Base-by-base conservation (phyloP, 2,888 invertebrate genomes). In the Phengaris arion region DNA sequence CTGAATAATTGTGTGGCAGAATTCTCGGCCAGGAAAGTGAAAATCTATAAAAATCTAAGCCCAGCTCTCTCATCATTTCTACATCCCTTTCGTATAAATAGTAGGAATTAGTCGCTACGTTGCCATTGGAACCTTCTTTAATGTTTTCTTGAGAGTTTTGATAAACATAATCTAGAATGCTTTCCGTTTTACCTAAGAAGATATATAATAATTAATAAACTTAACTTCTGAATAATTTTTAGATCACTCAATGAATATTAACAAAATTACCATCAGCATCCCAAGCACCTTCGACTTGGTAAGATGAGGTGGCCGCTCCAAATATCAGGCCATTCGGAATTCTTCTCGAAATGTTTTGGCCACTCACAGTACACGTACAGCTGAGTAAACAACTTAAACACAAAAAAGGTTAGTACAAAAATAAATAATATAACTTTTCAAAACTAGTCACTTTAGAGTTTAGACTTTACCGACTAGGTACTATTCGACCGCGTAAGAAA, bases 11-110 rank as follows among this genome's bases (percentile, higher is more conserved):
- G 74, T 89, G 93, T 0, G 96, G 95, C 93, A 93, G 0, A 91
- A 81, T 59, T 79, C 78, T 68, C n/a, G 95, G 82, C 96, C 96
- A 96, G 0, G 95, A 94, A 52, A 95, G 83, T 0, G 95, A 95
- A 83, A 95, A 95, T 45, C 95, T 89, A 83, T 95, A 95, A 76
- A 93, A 90, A 75, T 81, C 79, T 9, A 79, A 70, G 9, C 80
- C 80, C 72, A 79, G 68, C 68, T 79, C 78, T 10, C 77, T 46
- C 76, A 78, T 76, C 76, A 79, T 79, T 48, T 78, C 76, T 0
- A 94, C 87, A 78, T 94, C 94, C 76, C 95, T 93, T 80, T 93
- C 88, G 82, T 94, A 94, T 79, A 91, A 91, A 83, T 95, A 90
- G 82, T 95, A 94, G 45, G 93, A 93, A 80, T 96, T 94, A 64